Evolutionary conservation across 2,113 vertebrate species (phyloP).

Genomic region (Puma concolor): DNA sequence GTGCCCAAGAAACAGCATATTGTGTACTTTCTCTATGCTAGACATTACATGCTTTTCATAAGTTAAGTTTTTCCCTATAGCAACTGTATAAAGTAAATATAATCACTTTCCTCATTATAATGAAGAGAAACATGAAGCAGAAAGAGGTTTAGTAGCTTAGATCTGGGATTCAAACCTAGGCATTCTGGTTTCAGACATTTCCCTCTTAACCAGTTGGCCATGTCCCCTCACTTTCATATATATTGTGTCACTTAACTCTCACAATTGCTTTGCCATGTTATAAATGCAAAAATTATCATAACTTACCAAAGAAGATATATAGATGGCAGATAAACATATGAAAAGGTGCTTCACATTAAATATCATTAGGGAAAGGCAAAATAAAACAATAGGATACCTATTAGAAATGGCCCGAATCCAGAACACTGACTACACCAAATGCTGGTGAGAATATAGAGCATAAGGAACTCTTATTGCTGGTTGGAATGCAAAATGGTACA

Average conservation of each 20-base stretch:
- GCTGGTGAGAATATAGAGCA: neutral
- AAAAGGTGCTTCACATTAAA: neutral
- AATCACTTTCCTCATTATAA: neutral
- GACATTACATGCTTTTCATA: neutral
- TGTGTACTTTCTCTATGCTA: neutral
- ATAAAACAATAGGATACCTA: neutral
- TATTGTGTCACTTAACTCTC: neutral
- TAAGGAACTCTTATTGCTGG: neutral
- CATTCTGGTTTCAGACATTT: neutral
- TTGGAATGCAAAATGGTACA: neutral
- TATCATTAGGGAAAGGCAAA: neutral
- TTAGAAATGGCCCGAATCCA: neutral
- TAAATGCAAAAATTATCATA: neutral
- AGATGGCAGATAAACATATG: neutral
- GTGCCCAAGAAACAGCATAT: neutral
- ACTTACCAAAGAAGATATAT: neutral
- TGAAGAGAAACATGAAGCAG: neutral
- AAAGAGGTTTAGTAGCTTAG: neutral
- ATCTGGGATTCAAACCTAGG: neutral
- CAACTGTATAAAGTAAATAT: neutral
- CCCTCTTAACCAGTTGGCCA: neutral
- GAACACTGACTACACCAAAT: neutral
- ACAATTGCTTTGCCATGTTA: neutral
- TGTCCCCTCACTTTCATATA: neutral
- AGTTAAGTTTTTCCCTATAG: neutral